Evolutionary conservation across 2,113 vertebrate genomes (phyloP), one percentile per base, ranked within the genome.

Genomic region (Cariama cristata): DNA sequence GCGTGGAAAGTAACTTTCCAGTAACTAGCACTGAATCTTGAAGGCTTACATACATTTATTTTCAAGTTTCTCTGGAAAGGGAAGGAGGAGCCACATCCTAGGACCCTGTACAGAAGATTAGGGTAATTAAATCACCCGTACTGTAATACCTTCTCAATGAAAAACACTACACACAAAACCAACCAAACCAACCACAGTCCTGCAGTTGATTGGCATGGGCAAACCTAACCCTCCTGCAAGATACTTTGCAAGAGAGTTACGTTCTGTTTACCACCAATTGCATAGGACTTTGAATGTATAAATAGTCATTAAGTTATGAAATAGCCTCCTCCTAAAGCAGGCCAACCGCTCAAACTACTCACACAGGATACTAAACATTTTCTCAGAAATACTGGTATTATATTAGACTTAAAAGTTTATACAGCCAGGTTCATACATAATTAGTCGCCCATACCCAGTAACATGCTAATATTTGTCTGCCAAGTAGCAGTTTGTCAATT

Each of bases 261-360:
- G 2, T 90, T 93, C 62, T 91, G 49, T 93, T 97, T 95, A 93
- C 92, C 71, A 94, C 53, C 93, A 94, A 40, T 77, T 93, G 86
- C 32, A 2, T 49, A 94, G 82, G 63, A 66, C 79, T 90, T 71
- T 35, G 66, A 73, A 90, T 63, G 67, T 17, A 88, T 83, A 95
- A 95, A 68, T 69, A 95, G 63, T 94, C 75, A 95, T 95, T 95
- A 96, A 66, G 86, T 94, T 92, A 95, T 35, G 55, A 94, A 95
- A 92, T 58, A 80, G 59, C 11, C 66, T 76, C 75, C 69, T 93
- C 50, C 92, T 92, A 73, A 92, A 92, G 92, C 35, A 79, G 75
- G 55, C 17, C 81, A 96, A 71, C 69, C 4, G 9, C 90, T 85
- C 47, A 64, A 94, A 84, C 77, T 88, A 67, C 40, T 91, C 50